Percentiles rank a stretch among this genome's conserved stretches.
Evolutionary conservation across 2,113 vertebrate species (phyloP).

Genomic region (Myocastor coypus): DNA sequence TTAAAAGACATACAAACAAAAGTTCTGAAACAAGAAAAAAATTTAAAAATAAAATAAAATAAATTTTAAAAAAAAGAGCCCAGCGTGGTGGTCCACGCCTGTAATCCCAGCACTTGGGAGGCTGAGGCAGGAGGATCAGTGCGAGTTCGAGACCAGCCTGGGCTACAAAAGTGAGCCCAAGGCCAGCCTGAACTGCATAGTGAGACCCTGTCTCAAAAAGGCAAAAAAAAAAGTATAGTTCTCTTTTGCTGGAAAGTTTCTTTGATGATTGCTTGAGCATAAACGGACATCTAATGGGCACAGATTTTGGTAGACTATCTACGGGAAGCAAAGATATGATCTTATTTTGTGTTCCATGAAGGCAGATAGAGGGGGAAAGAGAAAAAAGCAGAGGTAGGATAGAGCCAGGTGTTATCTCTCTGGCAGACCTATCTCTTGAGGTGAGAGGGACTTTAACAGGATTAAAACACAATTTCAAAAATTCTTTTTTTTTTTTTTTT

Average conservation of each 20-base stretch:
- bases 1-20: neutral
- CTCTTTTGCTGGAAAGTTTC: neutral
- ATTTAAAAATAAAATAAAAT: no score
- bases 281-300: neutral
- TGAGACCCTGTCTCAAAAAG: no score
- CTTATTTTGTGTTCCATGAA: neutral
- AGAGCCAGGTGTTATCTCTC: neutral
- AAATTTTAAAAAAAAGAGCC: no score
- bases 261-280: neutral
- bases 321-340: neutral
- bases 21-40: no score
- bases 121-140: no score
- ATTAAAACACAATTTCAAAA: conserved; percentile 40
- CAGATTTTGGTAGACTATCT: neutral
- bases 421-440: neutral
- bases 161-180: no score
- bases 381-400: neutral
- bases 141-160: no score
- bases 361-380: neutral
- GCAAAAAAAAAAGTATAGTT: neutral
- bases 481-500: no score
- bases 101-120: no score
- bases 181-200: no score
- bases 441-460: neutral
- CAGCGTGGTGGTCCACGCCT: no score